These are phyloP conservation scores for Lithobates sylvaticus DNA, from an alignment of 2,797 vertebrate genomes.

Conservation along the genomic window DNA sequence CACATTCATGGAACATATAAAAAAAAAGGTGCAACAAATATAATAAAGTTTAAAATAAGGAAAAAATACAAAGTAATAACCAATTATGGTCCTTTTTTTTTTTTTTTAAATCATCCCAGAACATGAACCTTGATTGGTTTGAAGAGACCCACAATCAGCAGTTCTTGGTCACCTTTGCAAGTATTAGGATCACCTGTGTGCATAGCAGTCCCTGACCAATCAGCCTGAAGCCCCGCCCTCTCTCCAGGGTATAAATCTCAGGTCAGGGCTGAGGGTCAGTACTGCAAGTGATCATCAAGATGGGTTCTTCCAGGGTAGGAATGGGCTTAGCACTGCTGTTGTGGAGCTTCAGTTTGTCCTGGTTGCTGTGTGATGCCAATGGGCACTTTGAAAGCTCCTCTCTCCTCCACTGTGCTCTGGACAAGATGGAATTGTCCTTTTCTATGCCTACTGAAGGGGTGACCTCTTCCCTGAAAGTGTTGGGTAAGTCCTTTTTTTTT, in stretches of 20 bases:
- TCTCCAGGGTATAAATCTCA: not conserved
- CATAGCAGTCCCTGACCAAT: not conserved
- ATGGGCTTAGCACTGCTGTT: not conserved
- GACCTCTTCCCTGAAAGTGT: constrained; percentile 1
- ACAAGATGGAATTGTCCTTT: constrained; percentile 60
- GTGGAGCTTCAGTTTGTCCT: not conserved
- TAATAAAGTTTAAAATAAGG: too few species aligned
- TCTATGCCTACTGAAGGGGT: constrained; percentile 5
- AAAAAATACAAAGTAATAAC: too few species aligned
- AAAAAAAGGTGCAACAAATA: too few species aligned
- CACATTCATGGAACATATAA: too few species aligned
- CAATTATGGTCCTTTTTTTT: too few species aligned
- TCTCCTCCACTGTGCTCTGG: constrained; percentile 60
- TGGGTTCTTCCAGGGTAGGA: not conserved
- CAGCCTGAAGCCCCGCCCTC: not conserved
- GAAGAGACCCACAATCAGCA: too few species aligned
- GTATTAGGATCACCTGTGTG: not conserved
- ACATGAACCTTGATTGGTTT: too few species aligned
- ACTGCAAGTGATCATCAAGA: not conserved
- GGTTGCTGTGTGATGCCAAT: not conserved
- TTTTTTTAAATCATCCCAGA: too few species aligned
- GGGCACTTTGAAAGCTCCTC: not conserved
- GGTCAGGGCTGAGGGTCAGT: not conserved
- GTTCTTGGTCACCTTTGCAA: too few species aligned
- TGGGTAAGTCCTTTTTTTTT: constrained; percentile 57